These are phyloP conservation scores for Drosophila maculinotata DNA, from an alignment of 2,888 invertebrate genomes.

Conservation along the genomic window DNA sequence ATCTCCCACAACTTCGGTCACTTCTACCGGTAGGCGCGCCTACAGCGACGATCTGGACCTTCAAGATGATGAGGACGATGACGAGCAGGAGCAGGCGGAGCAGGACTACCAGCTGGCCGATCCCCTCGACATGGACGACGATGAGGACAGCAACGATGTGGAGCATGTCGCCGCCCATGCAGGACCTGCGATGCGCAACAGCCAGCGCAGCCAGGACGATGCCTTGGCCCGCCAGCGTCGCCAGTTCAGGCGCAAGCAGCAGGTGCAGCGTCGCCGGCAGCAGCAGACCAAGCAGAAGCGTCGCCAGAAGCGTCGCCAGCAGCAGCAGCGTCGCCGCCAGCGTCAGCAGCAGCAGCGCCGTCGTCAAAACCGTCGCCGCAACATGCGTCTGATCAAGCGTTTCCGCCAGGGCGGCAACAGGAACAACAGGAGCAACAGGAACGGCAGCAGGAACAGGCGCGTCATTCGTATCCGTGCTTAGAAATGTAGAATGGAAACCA, in stretches of 20 bases:
- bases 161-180: constrained; percentile 6
- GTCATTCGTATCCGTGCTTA: constrained; percentile 39
- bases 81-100: constrained; percentile 32
- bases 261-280: constrained; percentile 47
- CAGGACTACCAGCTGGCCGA: constrained; percentile 13
- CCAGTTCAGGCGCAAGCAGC: constrained; percentile 42
- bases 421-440: constrained; percentile 24
- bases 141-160: constrained; percentile 16
- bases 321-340: constrained; percentile 47
- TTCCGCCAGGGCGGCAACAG: constrained; percentile 45
- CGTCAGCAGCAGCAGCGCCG: constrained; percentile 51
- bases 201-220: constrained; percentile 38
- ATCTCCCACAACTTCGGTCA: constrained; percentile 6
- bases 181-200: constrained; percentile 1
- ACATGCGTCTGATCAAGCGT: constrained; percentile 46
- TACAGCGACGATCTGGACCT: not conserved
- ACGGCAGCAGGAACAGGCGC: constrained; percentile 37
- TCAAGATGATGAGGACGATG: constrained; percentile 18
- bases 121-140: constrained; percentile 24
- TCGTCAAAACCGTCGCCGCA: constrained; percentile 46
- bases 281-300: constrained; percentile 47
- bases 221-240: constrained; percentile 41
- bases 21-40: constrained; percentile 1
- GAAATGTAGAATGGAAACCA: not conserved
- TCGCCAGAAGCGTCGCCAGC: constrained; percentile 52